These are phyloP conservation scores for Allolobophora icterica DNA, from an alignment of 2,888 invertebrate species.

Conservation along the genomic window DNA sequence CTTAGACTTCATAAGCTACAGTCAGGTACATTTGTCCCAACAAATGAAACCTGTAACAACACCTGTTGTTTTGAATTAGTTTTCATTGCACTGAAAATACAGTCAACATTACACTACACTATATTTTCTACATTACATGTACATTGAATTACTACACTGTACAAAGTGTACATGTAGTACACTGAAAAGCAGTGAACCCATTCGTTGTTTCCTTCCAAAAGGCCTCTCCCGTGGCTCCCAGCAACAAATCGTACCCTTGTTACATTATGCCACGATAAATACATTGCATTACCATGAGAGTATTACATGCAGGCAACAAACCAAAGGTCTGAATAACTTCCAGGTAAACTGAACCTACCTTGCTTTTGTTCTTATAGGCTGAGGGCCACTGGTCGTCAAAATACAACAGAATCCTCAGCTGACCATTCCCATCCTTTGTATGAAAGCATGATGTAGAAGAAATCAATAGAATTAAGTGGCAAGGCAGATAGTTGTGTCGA, in stretches of 20 bases:
- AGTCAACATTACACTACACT: no score
- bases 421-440: conserved; percentile 27
- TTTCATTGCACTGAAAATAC: background rate
- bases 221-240: no score
- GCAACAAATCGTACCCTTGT: background rate
- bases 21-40: background rate
- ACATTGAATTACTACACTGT: background rate
- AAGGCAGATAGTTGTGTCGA: background rate
- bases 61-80: background rate
- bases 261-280: background rate
- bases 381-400: conserved; percentile 51
- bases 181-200: background rate
- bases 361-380: conserved; percentile 45
- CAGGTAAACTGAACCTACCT: conserved; percentile 28
- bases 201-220: background rate
- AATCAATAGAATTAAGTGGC: background rate
- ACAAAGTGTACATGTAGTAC: background rate
- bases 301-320: background rate
- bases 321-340: background rate
- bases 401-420: conserved; percentile 46
- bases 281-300: background rate
- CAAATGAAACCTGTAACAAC: background rate
- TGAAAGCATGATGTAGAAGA: conserved; percentile 18
- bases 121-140: background rate
- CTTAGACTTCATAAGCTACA: conserved; percentile 22